Conservation (phyloP, 2,797 vertebrate species). For the Anguilla megastoma region DNA sequence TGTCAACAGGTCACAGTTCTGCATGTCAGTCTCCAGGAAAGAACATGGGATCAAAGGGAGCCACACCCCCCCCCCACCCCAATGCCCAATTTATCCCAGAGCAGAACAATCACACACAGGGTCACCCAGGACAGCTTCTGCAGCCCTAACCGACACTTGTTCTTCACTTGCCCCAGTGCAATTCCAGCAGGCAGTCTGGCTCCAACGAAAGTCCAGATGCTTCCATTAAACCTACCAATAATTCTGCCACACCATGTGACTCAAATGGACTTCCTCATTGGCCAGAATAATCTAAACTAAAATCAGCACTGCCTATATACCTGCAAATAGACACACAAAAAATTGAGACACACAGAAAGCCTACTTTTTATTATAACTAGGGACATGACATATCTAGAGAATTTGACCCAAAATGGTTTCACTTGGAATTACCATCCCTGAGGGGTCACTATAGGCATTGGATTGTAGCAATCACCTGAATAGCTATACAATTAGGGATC, state of each 20-base stretch:
- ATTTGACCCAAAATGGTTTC: not conserved
- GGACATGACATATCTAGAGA: no score
- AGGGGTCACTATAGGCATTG: not conserved
- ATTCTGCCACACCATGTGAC: not conserved
- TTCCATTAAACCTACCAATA: not conserved
- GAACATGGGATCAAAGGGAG: not conserved
- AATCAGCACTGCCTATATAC: no score
- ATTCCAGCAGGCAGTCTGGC: not conserved
- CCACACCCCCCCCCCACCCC: not conserved
- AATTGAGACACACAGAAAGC: no score
- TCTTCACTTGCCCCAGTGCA: not conserved
- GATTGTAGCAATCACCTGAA: not conserved
- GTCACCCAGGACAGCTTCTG: not conserved
- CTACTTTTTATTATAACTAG: no score
- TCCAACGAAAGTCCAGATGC: not conserved
- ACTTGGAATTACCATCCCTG: not conserved
- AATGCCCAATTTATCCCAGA: not conserved
- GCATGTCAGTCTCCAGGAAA: constrained; percentile 62
- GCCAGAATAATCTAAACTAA: not conserved
- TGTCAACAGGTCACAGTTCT: constrained; percentile 76
- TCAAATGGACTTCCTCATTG: not conserved
- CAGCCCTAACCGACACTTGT: not conserved
- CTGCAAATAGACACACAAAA: no score
- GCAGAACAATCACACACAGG: not conserved
- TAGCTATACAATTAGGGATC: not conserved